phyloP scores from a whole-genome alignment of 2,113 vertebrate species.

The Uria aalge region DNA sequence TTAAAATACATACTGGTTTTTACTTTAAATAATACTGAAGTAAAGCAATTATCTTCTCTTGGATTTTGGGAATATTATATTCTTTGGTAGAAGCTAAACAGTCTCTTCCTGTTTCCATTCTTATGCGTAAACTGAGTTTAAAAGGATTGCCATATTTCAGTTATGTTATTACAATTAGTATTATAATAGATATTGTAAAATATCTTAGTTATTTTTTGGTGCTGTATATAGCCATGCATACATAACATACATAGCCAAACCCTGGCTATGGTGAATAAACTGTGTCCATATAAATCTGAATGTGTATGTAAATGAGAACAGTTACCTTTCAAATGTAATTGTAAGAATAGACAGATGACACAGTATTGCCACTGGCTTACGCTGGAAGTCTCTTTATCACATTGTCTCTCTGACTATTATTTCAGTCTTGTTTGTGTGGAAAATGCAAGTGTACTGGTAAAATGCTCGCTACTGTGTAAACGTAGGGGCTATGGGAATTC shows the following conservation, averaged over 20 bases:
- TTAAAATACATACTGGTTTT: neutral
- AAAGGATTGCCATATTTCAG: neutral
- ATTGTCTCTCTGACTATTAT: neutral
- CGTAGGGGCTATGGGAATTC: neutral
- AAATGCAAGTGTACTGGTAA: neutral
- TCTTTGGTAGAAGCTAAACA: neutral
- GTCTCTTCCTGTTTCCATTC: neutral
- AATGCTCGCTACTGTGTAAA: neutral
- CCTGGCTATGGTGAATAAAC: neutral
- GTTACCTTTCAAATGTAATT: neutral
- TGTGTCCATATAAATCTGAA: neutral
- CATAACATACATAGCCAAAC: neutral
- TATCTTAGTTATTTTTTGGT: neutral
- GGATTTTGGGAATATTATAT: neutral
- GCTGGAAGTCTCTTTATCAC: neutral
- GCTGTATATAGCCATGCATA: neutral
- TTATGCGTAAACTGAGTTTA: neutral
- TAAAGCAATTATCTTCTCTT: neutral
- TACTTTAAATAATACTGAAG: neutral
- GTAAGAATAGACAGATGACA: neutral
- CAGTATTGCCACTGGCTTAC: neutral
- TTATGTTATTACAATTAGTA: neutral
- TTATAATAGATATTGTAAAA: neutral
- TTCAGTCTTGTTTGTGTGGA: neutral
- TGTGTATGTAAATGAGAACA: neutral